phyloP scores from a whole-genome alignment of 1,140 invertebrate species.

The Drosophila pachea region DNA sequence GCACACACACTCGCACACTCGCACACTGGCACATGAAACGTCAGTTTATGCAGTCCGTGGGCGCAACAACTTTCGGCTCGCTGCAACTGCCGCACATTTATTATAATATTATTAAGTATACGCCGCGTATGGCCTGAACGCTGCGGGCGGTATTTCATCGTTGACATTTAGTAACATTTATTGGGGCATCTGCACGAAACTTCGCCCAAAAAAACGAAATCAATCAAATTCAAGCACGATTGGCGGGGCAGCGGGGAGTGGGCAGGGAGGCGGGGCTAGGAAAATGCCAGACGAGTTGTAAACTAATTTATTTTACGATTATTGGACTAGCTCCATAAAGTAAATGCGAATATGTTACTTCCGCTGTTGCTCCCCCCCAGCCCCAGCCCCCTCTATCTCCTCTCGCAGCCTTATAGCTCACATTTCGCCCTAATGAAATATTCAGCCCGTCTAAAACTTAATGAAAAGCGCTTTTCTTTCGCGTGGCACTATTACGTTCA shows the following conservation, averaged over 20 bases:
- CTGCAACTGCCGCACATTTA: conserved; percentile 29
- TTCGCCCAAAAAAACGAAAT: conserved; percentile 7
- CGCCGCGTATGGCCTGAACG: conserved; percentile 30
- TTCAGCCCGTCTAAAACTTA: neutral
- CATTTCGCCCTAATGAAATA: neutral
- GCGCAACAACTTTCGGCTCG: conserved; percentile 7
- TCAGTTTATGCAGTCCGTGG: conserved; percentile 43
- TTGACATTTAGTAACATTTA: conserved; percentile 50
- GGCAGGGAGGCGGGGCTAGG: neutral
- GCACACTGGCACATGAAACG: conserved; percentile 17
- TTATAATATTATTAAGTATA: conserved; percentile 56
- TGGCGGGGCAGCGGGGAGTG: no score
- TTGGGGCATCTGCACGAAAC: conserved; percentile 39
- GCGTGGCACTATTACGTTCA: conserved; percentile 10
- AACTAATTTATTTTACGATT: neutral
- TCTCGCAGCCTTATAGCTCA: neutral
- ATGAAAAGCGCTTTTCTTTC: conserved; percentile 11
- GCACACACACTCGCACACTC: neutral
- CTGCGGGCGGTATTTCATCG: conserved; percentile 28
- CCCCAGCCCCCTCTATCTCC: neutral
- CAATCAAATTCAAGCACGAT: neutral
- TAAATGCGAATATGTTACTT: neutral
- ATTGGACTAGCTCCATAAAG: neutral
- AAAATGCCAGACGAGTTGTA: neutral
- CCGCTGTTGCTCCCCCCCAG: neutral